Evolutionary conservation across 1,140 invertebrate genomes (phyloP), one percentile per base, ranked within the genome.

Genomic region (Phortica variegata): DNA sequence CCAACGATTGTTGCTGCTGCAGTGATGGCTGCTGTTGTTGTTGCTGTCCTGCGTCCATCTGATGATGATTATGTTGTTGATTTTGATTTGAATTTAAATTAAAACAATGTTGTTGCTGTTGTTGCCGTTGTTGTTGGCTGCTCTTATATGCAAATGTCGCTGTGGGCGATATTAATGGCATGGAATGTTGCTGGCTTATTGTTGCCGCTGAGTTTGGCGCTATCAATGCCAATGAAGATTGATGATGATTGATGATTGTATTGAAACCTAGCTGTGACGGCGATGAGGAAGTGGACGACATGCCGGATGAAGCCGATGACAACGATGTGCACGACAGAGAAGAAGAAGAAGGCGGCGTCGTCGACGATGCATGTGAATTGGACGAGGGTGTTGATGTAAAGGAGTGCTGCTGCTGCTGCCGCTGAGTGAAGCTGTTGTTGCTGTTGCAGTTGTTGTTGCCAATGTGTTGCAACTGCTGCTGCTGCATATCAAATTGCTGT

Each of bases 81-180:
- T 36, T 36, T 6, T 36, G 33, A 36, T 36, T n/a, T 36, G 13
- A 36, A 36, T 36, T 36, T 8, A 6, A 36, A 36, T 36, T 41
- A n/a, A n/a, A n/a, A n/a, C 9, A 44, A 19, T 49, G 54, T 8
- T 38, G 43, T 10, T 26, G 55, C 29, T 39, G 50, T 13, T 33
- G 46, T 20, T 21, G 43, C 19, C 12, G 33, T n/a, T 38, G 41
- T 17, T 33, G 40, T 19, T 21, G 33, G 23, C 19, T 34, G 7
- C 40, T 49, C 54, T 61, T 40, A 40, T 50, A 59, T 61, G 46
- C 46, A 48, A 59, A 59, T 57, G 60, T 47, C n/a, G n/a, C n/a
- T n/a, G n/a, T n/a, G n/a, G n/a, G n/a, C n/a, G n/a, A n/a, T n/a
- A n/a, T n/a, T n/a, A n/a, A n/a, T n/a, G n/a, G n/a, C n/a, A n/a